Base-by-base conservation (phyloP, 2,888 invertebrate species). In the Cyclophora punctaria region DNA sequence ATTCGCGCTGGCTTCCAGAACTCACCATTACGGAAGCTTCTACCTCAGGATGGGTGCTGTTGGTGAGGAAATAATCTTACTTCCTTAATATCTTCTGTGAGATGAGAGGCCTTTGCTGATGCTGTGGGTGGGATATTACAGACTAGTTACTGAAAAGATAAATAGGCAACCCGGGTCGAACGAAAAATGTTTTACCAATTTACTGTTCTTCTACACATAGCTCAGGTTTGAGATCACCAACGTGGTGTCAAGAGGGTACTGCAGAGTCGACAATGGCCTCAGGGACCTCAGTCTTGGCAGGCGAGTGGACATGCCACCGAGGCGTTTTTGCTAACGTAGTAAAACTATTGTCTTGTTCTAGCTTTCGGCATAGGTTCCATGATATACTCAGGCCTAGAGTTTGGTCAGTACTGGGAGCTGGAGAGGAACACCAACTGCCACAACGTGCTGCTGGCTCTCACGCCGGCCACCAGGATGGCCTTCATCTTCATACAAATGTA, bases 401-500 rank as follows among this genome's bases (percentile, higher is more conserved):
- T 98, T 71, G 98, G 97, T 0, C 96, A 97, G 78, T 97, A 97
- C 78, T 98, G 98, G 83, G 98, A 98, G 81, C 82, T 96, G 62
- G 95, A 97, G 76, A 91, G 94, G 52, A 94, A 97, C 78, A 95
- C 96, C 33, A 95, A 96, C 74, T 98, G 98, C 73, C 96, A 96
- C 85, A 96, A 97, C 77, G 94, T 97, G 44, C 91, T 98, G 67
- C 89, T 96, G 53, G 97, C 97, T 0, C 86, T 98, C 48, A 96
- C 97, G 3, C 98, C 98, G 0, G 95, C 97, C 4, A 95, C 97
- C 0, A 91, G 97, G 62, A 96, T 98, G 94, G 94, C 96, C 50
- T 98, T 98, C 88, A 98, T 97, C 69, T 98, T 98, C 83, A 95
- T 97, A 70, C 98, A 98, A 86, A 96, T 98, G 93, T 98, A 98